Evolutionary conservation across 2,888 invertebrate species (phyloP).

Genomic region (Campoletis raptor): DNA sequence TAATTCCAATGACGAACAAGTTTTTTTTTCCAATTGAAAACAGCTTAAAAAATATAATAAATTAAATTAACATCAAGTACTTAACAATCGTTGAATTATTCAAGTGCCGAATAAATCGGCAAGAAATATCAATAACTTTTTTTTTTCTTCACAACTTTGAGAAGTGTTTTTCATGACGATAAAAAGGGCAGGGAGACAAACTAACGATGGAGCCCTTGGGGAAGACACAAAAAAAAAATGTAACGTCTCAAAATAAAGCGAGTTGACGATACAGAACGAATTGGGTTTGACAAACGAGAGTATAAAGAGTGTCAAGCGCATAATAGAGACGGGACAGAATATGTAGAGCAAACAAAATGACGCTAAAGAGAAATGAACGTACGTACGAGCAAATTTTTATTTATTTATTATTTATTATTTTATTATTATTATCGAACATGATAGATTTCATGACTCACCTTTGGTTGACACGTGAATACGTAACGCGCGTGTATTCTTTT

Average conservation of each 20-base stretch:
- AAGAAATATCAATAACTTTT: not conserved
- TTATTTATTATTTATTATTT: not conserved
- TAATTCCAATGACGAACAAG: not conserved
- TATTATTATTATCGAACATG: constrained; percentile 17
- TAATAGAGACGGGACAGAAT: constrained; percentile 32
- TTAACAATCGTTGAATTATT: not conserved
- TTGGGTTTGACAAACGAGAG: constrained; percentile 50
- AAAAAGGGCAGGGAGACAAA: not conserved
- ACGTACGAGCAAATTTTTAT: not conserved
- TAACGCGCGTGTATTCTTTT: not conserved
- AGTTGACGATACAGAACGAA: constrained; percentile 21
- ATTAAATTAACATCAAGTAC: not conserved
- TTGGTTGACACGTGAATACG: constrained; percentile 49
- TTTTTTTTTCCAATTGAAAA: not conserved
- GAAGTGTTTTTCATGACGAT: not conserved
- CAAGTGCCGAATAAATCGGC: not conserved
- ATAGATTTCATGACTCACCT: constrained; percentile 33
- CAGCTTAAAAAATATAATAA: not conserved
- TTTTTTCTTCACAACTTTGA: not conserved
- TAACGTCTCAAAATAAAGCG: constrained; percentile 26
- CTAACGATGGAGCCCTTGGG: not conserved
- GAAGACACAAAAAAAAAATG: not conserved
- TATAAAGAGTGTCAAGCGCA: constrained; percentile 48
- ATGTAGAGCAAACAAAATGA: constrained; percentile 1
- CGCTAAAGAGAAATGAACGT: not conserved